Evolutionary conservation across 1,140 invertebrate genomes (phyloP).

Genomic region (Drosophila orosa): DNA sequence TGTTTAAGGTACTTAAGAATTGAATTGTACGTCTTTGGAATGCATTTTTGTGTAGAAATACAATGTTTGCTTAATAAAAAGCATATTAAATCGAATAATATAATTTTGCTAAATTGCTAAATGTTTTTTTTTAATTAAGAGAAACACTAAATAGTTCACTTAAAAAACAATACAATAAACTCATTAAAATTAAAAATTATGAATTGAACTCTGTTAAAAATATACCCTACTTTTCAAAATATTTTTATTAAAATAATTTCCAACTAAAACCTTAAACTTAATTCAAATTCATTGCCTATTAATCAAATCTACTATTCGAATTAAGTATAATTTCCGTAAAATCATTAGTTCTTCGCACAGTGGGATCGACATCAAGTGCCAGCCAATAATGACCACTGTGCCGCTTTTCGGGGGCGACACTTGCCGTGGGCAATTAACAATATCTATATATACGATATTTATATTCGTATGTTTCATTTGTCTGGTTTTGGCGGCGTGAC

Average conservation of each 20-base stretch:
- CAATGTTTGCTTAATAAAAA: not conserved
- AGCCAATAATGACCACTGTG: constrained; percentile 33
- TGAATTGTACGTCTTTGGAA: not conserved
- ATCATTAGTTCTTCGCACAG: constrained; percentile 18
- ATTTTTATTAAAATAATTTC: not conserved
- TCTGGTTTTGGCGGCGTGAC: constrained; percentile 75
- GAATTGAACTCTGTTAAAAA: too few species aligned
- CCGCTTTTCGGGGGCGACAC: constrained; percentile 56
- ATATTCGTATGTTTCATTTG: constrained; percentile 38
- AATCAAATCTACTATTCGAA: not conserved
- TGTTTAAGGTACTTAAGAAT: not conserved
- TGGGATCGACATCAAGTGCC: constrained; percentile 1
- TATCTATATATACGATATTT: constrained; percentile 46
- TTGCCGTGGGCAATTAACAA: constrained; percentile 72
- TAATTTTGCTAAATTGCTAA: too few species aligned
- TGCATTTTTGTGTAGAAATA: not conserved
- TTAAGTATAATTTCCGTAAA: not conserved
- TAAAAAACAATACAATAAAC: too few species aligned
- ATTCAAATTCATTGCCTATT: not conserved
- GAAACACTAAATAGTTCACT: too few species aligned
- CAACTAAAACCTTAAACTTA: not conserved
- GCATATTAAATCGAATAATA: not conserved
- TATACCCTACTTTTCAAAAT: too few species aligned
- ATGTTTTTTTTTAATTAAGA: too few species aligned
- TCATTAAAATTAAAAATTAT: too few species aligned